Base-by-base conservation (phyloP, 1,140 invertebrate species). In the Callitettix versicolor region DNA sequence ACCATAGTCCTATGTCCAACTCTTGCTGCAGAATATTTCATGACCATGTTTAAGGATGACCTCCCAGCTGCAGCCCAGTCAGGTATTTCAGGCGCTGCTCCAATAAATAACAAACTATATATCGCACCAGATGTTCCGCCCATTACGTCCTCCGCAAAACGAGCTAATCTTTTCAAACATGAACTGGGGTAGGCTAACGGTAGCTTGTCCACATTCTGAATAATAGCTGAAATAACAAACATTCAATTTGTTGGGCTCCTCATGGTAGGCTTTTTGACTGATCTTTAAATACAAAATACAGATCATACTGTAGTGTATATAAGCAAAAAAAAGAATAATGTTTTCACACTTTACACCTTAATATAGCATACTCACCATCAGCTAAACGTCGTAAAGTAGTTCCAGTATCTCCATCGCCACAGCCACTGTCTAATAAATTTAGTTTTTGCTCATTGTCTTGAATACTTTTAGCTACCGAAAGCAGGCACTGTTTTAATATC, bases 401-500 rank as follows among this genome's bases (percentile, higher is more conserved):
- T 3, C 89, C 88, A 68, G 85, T 88, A 64, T 92, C 88, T 0
- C 86, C 86, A 66, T 92, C 89, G 1, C 89, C 89, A 65, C 83
- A 82, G 4, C 79, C 79, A 0, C 74, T 76, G 65, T 92, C 88
- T 14, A 91, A 65, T 21, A 71, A 66, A 67, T 92, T 91, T 1
- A 91, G 69, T 6, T 73, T 57, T 1, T 68, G 62, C 64, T 86
- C 81, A 33, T 76, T 70, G 17, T 71, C 61, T 15, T 79, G 69
- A 22, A 89, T 59, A 4, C 64, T 68, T 24, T 71, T 55, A 34
- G 76, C 74, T 11, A 77, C 77, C 24, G 63, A 66, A 46, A 60
- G 41, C n/a, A 84, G 59, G 60, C 77, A 76, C 2, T 60, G 60
- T 50, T 69, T 71, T 0, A 81, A 60, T 6, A 79, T 55, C 3